Percentiles rank a stretch among this genome's conserved stretches.
phyloP scores from a whole-genome alignment of 2,888 invertebrate species.

The Oxycera nigricornis region DNA sequence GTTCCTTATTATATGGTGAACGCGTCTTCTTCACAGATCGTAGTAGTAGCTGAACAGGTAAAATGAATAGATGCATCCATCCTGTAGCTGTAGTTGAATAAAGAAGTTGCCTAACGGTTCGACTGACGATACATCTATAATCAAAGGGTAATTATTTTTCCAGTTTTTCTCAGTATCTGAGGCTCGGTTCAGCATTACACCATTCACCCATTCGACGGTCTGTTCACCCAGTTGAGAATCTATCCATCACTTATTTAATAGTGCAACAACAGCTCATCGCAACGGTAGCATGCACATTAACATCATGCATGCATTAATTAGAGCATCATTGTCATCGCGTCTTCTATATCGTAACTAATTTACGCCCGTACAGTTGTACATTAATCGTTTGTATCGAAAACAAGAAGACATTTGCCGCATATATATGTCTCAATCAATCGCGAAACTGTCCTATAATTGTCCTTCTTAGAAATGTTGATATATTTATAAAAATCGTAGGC shows the following conservation, averaged over 20 bases:
- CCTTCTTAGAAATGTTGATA: no score
- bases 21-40: background rate
- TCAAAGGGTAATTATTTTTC: constrained; percentile 25
- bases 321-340: constrained; percentile 21
- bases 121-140: constrained; percentile 29
- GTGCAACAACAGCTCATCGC: background rate
- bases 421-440: no score
- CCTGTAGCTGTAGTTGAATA: background rate
- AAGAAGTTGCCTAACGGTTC: constrained; percentile 19
- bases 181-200: no score
- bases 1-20: background rate
- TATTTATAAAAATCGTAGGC: no score
- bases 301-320: constrained; percentile 11
- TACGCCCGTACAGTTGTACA: no score
- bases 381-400: no score
- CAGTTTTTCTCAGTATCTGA: background rate
- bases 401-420: no score
- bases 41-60: background rate
- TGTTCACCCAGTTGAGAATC: background rate
- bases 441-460: no score
- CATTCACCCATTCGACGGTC: background rate
- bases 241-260: background rate
- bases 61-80: background rate
- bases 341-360: constrained; percentile 2
- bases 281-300: background rate